Base-by-base conservation (phyloP, 2,888 invertebrate species). In the Pollenia amentaria region DNA sequence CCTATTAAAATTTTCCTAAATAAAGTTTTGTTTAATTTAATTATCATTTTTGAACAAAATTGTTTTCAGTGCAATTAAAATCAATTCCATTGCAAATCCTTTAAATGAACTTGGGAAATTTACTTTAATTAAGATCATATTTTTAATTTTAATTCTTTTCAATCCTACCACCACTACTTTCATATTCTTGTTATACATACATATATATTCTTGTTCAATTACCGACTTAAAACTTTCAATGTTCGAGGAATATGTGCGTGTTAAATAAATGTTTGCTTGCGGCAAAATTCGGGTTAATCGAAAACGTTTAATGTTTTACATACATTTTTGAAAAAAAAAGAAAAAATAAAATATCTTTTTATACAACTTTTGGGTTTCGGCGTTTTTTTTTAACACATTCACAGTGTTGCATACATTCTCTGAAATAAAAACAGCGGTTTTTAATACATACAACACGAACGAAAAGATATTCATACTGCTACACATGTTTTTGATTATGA, bases 261-360 rank as follows among this genome's bases (percentile, higher is more conserved):
- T 69, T 38, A 53, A 42, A 70, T 67, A 9, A 38, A 16, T 46
- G 21, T 60, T 57, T 67, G 40, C 40, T 62, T 64, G 60, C 42
- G 62, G 40, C 53, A 57, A 64, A 40, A 81, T 69, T 75, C 64
- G 51, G 70, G 82, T 86, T 86, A 82, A 82, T 86, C 78, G 78
- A 82, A 85, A 78, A 78, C 80, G 48, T 80, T 81, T 57, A 60
- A 12, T 38, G 64, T 79, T 79, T 57, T 70, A 57, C 46, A 73
- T 48, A 40, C 16, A 57, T 40, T 73, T 65, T 65, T 73, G 65
- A 42, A 21, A 38, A 67, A 75, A 51, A 75, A 51, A 16, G 42
- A 21, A 38, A 67, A 75, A 51, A 75, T 60, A 16, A 69, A 69
- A 60, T 51, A 67, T 48, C 42, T 67, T 51, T 81, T 73, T 75